Evolutionary conservation across 2,113 vertebrate genomes (phyloP), one percentile per base, ranked within the genome.

Genomic region (Mionectes macconnelli): DNA sequence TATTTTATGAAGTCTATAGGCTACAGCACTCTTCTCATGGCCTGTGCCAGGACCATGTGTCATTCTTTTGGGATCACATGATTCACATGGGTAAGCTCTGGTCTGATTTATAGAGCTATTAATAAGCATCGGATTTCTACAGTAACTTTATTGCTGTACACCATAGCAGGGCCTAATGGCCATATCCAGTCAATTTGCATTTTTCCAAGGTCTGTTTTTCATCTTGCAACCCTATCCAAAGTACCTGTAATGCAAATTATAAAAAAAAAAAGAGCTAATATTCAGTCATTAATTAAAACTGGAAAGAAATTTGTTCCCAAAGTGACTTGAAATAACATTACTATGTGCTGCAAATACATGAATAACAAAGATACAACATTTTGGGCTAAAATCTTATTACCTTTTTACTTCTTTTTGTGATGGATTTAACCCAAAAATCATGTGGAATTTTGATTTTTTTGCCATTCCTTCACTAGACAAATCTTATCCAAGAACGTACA

Each of bases 51-150:
- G 76, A 86, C 44, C 77, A 91, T 57, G 28, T 89, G 80, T 70
- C 80, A 53, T 92, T 87, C 56, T 78, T 94, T 84, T 87, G 20
- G 23, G 60, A 75, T 47, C 62, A 44, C 0, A 0, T 40, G 31
- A 28, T 60, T 37, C 64, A 6, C 39, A 22, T 24, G 25, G 28
- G 45, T 87, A 88, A 90, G 3, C 0, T 75, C 25, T 39, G 56
- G 33, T 82, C 33, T 93, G 85, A 92, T 94, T 95, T 94, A 90
- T 56, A 73, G 78, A 83, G 11, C 28, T 88, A 31, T 70, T 93
- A 94, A 94, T 75, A 62, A 84, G 30, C 30, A 42, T 57, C 23
- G 27, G 42, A 57, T n/a, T 84, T 81, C 56, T 86, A 52, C 16
- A 49, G 52, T 77, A 79, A 86, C 14, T 79, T 87, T 59, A 80